Evolutionary conservation across 2,888 invertebrate species (phyloP).

Genomic region (Aplocera efformata): DNA sequence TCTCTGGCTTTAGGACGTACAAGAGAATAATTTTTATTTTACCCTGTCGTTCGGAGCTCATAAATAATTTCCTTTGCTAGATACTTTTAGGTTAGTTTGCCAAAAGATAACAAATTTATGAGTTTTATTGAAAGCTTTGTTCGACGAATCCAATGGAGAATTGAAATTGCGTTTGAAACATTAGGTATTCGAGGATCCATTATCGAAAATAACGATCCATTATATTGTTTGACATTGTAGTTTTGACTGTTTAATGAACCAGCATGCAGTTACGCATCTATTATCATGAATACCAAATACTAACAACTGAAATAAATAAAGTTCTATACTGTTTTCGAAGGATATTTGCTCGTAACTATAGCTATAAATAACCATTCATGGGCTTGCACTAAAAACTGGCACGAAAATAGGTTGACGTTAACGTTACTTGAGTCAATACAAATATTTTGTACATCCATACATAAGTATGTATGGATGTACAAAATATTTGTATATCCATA

Average conservation of each 20-base stretch:
- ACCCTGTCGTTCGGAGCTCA: not conserved
- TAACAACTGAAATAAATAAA: slow-evolving; percentile 7
- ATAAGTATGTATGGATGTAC: too few relatives aligned
- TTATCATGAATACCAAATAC: not conserved
- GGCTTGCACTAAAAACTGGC: too few relatives aligned
- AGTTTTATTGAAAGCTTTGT: slow-evolving; percentile 8
- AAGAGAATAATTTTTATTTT: slow-evolving; percentile 11
- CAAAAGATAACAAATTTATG: not conserved
- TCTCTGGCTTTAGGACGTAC: slow-evolving; percentile 8
- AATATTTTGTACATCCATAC: too few relatives aligned
- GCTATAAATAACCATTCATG: slow-evolving; percentile 15
- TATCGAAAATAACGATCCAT: too few relatives aligned
- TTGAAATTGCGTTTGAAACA: not conserved
- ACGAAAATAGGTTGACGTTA: slow-evolving; percentile 7
- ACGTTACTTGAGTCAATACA: too few relatives aligned
- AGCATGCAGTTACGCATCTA: too few relatives aligned
- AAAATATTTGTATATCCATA: too few relatives aligned
- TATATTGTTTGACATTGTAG: too few relatives aligned
- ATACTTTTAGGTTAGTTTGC: slow-evolving; percentile 2
- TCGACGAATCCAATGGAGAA: slow-evolving; percentile 4
- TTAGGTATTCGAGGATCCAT: not conserved
- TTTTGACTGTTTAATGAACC: too few relatives aligned
- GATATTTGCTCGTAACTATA: slow-evolving; percentile 7
- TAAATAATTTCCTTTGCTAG: slow-evolving; percentile 11
- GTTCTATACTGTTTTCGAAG: slow-evolving; percentile 5